Evolutionary conservation across 2,797 vertebrate species (phyloP).

Genomic region (Halcyon chelicuti): DNA sequence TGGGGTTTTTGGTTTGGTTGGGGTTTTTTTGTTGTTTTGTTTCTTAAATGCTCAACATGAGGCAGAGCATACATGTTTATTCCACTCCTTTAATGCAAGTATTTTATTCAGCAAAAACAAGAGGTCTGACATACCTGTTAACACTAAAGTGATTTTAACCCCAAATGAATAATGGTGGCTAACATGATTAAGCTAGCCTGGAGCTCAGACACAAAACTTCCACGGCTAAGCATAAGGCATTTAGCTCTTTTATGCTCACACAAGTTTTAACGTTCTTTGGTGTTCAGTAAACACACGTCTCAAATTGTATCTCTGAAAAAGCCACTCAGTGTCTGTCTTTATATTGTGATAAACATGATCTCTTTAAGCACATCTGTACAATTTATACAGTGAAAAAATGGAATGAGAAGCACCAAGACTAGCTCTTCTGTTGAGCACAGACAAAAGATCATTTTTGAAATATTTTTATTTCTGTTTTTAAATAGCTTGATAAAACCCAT

Average conservation of each 20-base stretch:
- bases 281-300: neutral
- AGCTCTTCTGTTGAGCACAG: neutral
- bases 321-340: neutral
- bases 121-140: neutral
- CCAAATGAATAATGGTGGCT: neutral
- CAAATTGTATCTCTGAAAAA: neutral
- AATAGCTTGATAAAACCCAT: conserved; percentile 45
- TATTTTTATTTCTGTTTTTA: conserved; percentile 53
- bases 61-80: neutral
- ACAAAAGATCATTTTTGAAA: neutral
- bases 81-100: neutral
- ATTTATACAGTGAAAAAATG: neutral
- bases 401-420: neutral
- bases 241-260: neutral
- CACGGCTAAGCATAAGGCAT: neutral
- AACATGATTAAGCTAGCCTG: neutral
- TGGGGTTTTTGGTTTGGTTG: too few relatives aligned
- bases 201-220: neutral
- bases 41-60: neutral
- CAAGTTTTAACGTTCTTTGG: neutral
- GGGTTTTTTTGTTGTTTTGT: too few relatives aligned
- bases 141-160: neutral
- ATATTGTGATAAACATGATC: neutral
- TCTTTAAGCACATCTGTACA: neutral
- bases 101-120: neutral